These are phyloP conservation scores for Caracal caracal DNA, from an alignment of 2,113 vertebrate species.

Conservation along the genomic window DNA sequence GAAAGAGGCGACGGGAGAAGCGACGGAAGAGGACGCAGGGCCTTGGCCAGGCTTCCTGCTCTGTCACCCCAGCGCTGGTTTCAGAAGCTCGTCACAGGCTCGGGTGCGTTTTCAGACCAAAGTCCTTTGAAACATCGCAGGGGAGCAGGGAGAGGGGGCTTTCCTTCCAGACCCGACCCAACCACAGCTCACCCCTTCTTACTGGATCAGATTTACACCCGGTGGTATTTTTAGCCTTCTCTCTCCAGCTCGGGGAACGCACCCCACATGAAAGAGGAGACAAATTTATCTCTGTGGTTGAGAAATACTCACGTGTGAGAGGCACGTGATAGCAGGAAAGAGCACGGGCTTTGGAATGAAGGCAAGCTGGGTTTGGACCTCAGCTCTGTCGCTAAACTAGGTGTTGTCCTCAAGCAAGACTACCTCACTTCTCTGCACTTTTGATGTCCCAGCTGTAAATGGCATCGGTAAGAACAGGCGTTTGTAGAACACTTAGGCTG, in stretches of 20 bases:
- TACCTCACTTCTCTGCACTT: accelerated
- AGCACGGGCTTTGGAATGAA: background rate
- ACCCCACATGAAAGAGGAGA: conserved; percentile 10
- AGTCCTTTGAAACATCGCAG: background rate
- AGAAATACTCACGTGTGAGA: background rate
- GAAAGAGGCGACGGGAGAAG: background rate
- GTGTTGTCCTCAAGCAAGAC: background rate
- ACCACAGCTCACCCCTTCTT: background rate
- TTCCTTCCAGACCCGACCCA: background rate
- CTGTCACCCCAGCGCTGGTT: background rate
- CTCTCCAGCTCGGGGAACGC: background rate
- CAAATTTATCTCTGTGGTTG: background rate
- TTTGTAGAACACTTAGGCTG: accelerated
- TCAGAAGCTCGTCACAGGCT: background rate
- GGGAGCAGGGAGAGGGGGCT: background rate
- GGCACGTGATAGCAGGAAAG: background rate
- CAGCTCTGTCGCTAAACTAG: background rate
- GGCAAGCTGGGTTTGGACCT: background rate
- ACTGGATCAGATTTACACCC: background rate
- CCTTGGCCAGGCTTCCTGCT: background rate
- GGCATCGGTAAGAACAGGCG: background rate
- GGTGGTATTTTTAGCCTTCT: conserved; percentile 3
- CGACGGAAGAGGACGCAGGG: accelerated
- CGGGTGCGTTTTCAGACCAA: background rate
- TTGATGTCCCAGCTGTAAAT: background rate